Base-by-base conservation (phyloP, 2,113 vertebrate genomes). In the Alectura lathami region DNA sequence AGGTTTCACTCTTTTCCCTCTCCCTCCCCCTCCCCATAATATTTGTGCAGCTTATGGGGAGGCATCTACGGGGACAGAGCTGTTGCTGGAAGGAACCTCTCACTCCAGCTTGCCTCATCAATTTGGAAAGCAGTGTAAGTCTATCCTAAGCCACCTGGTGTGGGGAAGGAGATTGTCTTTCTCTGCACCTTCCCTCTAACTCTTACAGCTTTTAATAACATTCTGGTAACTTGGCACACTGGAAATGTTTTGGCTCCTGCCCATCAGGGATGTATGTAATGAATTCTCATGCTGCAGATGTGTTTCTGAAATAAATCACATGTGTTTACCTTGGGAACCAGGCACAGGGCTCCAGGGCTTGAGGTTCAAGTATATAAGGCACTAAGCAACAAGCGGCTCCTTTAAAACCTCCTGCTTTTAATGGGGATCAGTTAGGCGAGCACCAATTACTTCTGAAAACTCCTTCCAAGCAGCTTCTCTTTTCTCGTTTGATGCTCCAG, bases 131-230 rank as follows among this genome's bases (percentile, higher is more conserved):
- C 43, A 0, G 88, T 0, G 5, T 96, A 89, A 96, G 94, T 68
- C 56, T 56, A 93, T 68, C 83, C 83, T 91, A 91, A 96, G 91
- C 91, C 95, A 97, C 96, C 91, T 97, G 96, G 95, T 88, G 90
- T 90, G 70, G 80, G 89, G 83, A 95, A 97, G 76, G 90, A 88
- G 93, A 43, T 59, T 93, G 94, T 73, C 50, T 94, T 88, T 81
- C 87, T 83, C 93, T 81, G 93, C 84, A 93, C 93, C 95, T 96
- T 96, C 76, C 76, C 53, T 82, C 60, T 40, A 36, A 81, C 64
- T 83, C 95, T 64, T 86, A 56, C 80, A 84, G 88, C 88, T 91
- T 94, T 96, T 93, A 92, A 89, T 94, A 96, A 94, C 66, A 66
- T 79, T 72, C 82, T 47, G 54, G 91, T 75, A 83, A 94, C 94